phyloP scores from a whole-genome alignment of 2,888 invertebrate species.

The Coenonympha glycerion region DNA sequence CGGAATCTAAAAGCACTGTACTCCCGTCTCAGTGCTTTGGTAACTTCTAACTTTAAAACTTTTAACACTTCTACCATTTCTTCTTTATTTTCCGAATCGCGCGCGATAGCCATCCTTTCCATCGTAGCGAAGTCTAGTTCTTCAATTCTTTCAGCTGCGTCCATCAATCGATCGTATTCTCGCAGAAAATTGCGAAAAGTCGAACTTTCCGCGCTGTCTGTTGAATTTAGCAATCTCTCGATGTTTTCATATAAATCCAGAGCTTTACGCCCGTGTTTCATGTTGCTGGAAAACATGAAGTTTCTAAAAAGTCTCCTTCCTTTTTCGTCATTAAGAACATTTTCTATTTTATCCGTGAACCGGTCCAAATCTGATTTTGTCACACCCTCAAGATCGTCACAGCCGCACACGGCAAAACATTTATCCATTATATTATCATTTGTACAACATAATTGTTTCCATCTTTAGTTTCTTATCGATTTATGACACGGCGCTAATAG shows the following conservation, averaged over 20 bases:
- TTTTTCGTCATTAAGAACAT: conserved; percentile 66
- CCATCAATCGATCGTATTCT: conserved; percentile 52
- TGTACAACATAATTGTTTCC: conserved; percentile 39
- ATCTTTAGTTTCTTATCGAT: conserved; percentile 50
- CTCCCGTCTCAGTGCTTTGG: conserved; percentile 59
- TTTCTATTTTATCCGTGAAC: conserved; percentile 70
- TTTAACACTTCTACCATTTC: conserved; percentile 53
- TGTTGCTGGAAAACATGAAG: conserved; percentile 63
- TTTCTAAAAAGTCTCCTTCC: conserved; percentile 64
- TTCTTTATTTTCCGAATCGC: conserved; percentile 52
- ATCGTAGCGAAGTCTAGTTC: conserved; percentile 64
- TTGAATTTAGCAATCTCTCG: conserved; percentile 53
- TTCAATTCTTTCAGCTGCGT: conserved; percentile 60
- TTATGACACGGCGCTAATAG: conserved; percentile 27
- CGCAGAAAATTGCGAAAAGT: conserved; percentile 48
- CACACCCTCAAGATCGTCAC: conserved; percentile 60
- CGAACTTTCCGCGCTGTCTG: conserved; percentile 49
- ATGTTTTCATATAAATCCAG: conserved; percentile 63
- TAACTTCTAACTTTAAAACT: conserved; percentile 54
- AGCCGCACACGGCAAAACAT: conserved; percentile 68
- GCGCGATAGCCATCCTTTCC: conserved; percentile 53
- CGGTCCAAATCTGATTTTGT: conserved; percentile 69
- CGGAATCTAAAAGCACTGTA: conserved; percentile 57
- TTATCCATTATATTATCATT: conserved; percentile 63
- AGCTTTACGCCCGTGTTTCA: conserved; percentile 54